Conservation (phyloP, 2,113 vertebrate genomes). For the Choloepus hoffmanni region DNA sequence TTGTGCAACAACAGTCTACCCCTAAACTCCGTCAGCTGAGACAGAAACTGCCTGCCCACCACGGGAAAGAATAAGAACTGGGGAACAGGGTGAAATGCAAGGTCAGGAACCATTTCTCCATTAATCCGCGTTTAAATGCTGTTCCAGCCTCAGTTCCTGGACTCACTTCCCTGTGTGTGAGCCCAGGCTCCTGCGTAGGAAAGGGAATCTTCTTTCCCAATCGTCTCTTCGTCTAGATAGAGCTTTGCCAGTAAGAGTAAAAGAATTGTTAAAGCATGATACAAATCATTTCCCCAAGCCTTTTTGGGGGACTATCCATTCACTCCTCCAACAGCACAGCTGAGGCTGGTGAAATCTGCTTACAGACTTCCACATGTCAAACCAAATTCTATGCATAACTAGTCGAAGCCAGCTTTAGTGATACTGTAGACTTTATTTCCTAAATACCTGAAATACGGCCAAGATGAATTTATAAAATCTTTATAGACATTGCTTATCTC, state of each 20-base stretch:
- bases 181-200: background rate
- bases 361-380: no score
- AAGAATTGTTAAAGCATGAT: no score
- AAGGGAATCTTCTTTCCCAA: background rate
- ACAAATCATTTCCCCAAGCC: background rate
- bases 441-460: background rate
- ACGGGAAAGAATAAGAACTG: no score
- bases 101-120: no score
- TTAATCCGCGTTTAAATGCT: fast-evolving
- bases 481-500: background rate
- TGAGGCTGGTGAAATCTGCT: no score
- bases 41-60: background rate
- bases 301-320: fast-evolving
- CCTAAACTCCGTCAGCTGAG: background rate
- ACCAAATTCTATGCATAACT: background rate
- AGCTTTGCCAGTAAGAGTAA: fast-evolving
- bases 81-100: fast-evolving
- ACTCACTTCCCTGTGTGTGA: fast-evolving
- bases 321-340: background rate
- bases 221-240: background rate
- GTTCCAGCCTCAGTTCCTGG: fast-evolving
- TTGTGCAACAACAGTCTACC: no score
- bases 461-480: background rate
- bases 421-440: background rate
- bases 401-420: background rate